phyloP scores from a whole-genome alignment of 2,113 vertebrate genomes.

The Leptocoma aspasia region DNA sequence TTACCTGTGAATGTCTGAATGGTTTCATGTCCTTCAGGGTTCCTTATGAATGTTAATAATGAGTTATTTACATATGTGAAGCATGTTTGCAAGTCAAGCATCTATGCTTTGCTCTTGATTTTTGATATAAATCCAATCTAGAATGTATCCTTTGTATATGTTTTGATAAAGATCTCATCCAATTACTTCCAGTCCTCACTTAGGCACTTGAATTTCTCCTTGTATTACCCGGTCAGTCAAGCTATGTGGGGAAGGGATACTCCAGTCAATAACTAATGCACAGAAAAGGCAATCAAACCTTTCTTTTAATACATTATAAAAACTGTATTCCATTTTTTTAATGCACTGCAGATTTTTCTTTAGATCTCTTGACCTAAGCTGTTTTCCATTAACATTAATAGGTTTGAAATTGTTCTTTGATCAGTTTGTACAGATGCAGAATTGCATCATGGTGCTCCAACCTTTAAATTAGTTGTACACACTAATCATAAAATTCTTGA shows the following conservation, averaged over 20 bases:
- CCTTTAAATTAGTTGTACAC: slow-evolving; percentile 10
- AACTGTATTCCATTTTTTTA: not conserved
- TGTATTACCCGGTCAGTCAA: not conserved
- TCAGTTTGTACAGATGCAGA: slow-evolving; percentile 7
- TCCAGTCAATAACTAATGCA: not conserved
- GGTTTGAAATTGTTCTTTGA: slow-evolving; percentile 54
- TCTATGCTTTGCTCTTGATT: not conserved
- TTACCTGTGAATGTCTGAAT: not conserved
- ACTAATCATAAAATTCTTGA: slow-evolving; percentile 28
- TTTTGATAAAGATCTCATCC: not conserved
- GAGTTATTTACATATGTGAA: not conserved
- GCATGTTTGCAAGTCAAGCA: not conserved
- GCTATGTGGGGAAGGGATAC: not conserved
- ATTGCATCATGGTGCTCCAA: not conserved
- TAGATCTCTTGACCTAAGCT: slow-evolving; percentile 3
- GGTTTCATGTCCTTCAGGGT: not conserved
- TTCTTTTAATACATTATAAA: not conserved
- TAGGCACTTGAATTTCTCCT: not conserved
- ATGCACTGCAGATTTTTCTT: slow-evolving; percentile 11
- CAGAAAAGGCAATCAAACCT: not conserved
- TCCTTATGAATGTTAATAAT: not conserved
- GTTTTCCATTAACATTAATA: slow-evolving; percentile 32
- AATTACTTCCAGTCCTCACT: not conserved
- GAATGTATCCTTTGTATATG: not conserved
- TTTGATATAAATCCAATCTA: not conserved